phyloP scores from a whole-genome alignment of 2,888 invertebrate species.

The Dolichopus griseipennis region DNA sequence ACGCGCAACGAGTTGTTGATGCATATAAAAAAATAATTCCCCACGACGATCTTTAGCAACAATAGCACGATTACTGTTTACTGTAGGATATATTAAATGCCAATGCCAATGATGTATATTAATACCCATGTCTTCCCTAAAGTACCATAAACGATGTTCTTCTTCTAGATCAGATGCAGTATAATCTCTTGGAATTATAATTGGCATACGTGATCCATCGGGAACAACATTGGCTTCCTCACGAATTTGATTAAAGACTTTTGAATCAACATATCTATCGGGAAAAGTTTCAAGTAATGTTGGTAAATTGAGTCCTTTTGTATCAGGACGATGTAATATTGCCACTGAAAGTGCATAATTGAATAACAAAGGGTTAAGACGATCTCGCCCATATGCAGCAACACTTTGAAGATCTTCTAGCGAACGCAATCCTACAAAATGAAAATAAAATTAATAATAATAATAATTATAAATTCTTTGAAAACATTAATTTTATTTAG shows the following conservation, averaged over 20 bases:
- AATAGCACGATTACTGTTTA: constrained; percentile 46
- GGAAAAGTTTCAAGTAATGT: constrained; percentile 55
- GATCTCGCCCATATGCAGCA: constrained; percentile 56
- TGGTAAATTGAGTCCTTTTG: constrained; percentile 48
- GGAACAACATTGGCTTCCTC: constrained; percentile 49
- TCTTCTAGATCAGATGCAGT: constrained; percentile 61
- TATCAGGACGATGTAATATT: constrained; percentile 54
- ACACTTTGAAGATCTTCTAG: constrained; percentile 58
- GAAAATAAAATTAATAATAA: not conserved
- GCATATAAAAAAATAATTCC: constrained; percentile 69
- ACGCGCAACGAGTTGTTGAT: constrained; percentile 51
- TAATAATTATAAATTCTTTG: not conserved
- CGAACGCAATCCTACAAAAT: constrained; percentile 49
- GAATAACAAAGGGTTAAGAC: constrained; percentile 65
- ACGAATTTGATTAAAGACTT: constrained; percentile 48
- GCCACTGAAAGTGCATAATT: constrained; percentile 67
- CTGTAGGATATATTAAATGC: constrained; percentile 57
- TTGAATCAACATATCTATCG: constrained; percentile 51
- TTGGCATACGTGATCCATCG: constrained; percentile 51
- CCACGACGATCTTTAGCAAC: constrained; percentile 55
- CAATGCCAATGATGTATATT: constrained; percentile 46
- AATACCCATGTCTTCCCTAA: constrained; percentile 43
- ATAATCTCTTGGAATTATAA: constrained; percentile 52
- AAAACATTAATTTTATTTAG: too few species aligned
- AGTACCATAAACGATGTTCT: constrained; percentile 70